phyloP scores from a whole-genome alignment of 1,140 invertebrate species.

The Macrocentrus cingulum region DNA sequence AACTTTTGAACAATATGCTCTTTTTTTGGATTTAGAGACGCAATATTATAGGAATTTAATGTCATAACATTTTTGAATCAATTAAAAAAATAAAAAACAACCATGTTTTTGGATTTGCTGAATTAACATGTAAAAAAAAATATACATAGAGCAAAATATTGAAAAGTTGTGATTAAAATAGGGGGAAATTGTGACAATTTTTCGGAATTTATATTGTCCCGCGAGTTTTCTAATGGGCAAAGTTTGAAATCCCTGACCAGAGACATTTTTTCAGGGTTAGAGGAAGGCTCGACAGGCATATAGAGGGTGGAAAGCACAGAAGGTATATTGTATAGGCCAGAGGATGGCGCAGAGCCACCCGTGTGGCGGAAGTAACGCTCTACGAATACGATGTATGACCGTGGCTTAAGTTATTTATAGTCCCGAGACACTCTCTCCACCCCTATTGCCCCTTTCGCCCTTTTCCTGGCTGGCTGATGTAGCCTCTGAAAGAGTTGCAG shows the following conservation, averaged over 20 bases:
- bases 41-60: no score
- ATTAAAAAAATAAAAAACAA: no score
- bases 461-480: not conserved
- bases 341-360: conserved; percentile 4
- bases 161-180: no score
- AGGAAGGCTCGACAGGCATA: not conserved
- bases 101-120: no score
- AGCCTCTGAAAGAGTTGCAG: conserved; percentile 16
- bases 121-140: no score
- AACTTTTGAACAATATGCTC: no score
- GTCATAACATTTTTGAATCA: no score
- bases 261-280: conserved; percentile 18
- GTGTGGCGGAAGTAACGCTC: conserved; percentile 27
- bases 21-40: no score
- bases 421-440: conserved; percentile 21
- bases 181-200: no score
- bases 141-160: no score
- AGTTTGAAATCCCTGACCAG: conserved; percentile 2
- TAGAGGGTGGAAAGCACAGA: not conserved
- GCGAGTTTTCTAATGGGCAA: not conserved
- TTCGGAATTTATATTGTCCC: no score
- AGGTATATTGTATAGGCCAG: conserved; percentile 2
- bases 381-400: conserved; percentile 27
- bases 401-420: conserved; percentile 30
- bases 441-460: conserved; percentile 4